A percentile compares a stretch with the other conserved stretches of the same genome.
Evolutionary conservation across 64 coral and sea anemone genomes (phyloP).

Genomic region (Hydrozoanthus tunicans): DNA sequence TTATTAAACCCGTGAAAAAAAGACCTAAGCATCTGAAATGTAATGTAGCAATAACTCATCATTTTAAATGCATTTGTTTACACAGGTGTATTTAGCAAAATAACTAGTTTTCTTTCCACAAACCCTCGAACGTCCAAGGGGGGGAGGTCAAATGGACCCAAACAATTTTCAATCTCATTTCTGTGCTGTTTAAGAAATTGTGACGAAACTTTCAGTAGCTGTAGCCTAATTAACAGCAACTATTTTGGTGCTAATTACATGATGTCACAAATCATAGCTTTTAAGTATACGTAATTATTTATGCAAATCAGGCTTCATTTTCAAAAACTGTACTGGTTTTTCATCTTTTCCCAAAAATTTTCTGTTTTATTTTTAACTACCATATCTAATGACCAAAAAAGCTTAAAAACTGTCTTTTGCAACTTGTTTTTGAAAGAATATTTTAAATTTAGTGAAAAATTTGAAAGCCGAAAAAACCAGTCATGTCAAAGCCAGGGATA

Average conservation of each 20-base stretch:
- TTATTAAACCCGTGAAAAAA: too few species aligned
- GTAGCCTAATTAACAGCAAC: not conserved
- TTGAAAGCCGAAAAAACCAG: slow-evolving; percentile 8
- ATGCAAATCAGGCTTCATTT: slow-evolving; percentile 15
- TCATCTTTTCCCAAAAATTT: not conserved
- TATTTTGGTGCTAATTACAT: slow-evolving; percentile 3
- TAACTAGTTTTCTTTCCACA: not conserved
- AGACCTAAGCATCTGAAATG: not conserved
- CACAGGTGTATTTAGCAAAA: slow-evolving; percentile 4
- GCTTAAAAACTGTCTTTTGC: slow-evolving; percentile 4
- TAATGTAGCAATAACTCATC: slow-evolving; percentile 2
- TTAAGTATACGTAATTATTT: not conserved
- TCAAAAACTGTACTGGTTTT: not conserved
- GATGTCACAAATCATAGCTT: not conserved
- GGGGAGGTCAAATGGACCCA: not conserved
- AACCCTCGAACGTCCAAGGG: not conserved
- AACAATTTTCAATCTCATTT: not conserved
- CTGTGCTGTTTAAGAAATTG: not conserved
- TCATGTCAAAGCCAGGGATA: not conserved
- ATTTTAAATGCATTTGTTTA: not conserved
- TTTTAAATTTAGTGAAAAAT: slow-evolving; percentile 15
- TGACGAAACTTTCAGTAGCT: slow-evolving; percentile 13
- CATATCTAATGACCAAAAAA: not conserved
- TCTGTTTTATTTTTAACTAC: not conserved
- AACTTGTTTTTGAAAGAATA: slow-evolving; percentile 26